These are phyloP conservation scores for Brachystomella parvula DNA, from an alignment of 1,140 invertebrate species.

Conservation along the genomic window DNA sequence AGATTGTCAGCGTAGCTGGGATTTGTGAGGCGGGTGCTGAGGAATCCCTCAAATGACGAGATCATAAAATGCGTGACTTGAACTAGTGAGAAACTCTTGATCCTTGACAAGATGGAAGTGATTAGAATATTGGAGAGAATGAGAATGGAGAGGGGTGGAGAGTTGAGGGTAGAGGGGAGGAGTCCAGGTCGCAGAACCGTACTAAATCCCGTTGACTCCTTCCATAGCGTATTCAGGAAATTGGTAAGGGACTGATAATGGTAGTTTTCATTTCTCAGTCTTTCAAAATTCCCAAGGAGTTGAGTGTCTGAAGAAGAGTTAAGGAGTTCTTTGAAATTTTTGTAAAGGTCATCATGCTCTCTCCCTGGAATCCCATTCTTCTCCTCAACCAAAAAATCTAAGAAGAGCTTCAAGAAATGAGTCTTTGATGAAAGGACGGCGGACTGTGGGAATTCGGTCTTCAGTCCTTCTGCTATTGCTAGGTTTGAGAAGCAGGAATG, in stretches of 20 bases:
- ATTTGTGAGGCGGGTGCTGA: background rate
- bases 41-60: background rate
- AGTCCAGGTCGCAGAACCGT: background rate
- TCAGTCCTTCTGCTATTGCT: background rate
- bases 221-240: background rate
- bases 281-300: background rate
- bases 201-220: background rate
- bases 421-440: background rate
- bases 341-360: background rate
- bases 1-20: background rate
- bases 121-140: background rate
- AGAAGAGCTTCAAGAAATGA: background rate
- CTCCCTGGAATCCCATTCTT: background rate
- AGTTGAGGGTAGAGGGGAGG: background rate
- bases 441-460: background rate
- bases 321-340: background rate
- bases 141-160: background rate
- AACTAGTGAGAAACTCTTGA: background rate
- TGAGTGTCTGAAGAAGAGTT: background rate
- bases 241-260: background rate
- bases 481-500: background rate
- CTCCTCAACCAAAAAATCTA: background rate
- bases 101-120: background rate
- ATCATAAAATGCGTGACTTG: background rate
- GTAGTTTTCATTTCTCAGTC: background rate